Base-by-base conservation (phyloP, 2,888 invertebrate genomes). In the Linyphia triangularis region DNA sequence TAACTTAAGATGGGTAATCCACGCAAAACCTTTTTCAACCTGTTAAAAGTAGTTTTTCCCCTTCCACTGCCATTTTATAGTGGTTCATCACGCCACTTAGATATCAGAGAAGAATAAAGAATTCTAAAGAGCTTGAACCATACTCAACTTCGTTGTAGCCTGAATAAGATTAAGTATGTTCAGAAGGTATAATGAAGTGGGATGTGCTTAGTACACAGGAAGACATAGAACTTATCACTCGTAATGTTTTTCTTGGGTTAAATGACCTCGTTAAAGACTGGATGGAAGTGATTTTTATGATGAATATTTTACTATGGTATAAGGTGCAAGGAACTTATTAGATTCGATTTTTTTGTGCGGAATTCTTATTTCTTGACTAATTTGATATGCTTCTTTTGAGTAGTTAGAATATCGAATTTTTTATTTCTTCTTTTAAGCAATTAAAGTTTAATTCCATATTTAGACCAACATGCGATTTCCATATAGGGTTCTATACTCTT, bases 31-130 rank as follows among this genome's bases (percentile, higher is more conserved):
- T 70, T n/a, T 40, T 26, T 33, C 5, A 4, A 61, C 24, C 59
- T 61, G 24, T n/a, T 59, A 43, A 51, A 70, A 40, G 40, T 51
- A 57, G 30, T 57, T 51, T 43, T 65, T 83, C 19, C 19, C 26
- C 24, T 73, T 22, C 10, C 61, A 24, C 65, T 40, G 40, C 61
- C 22, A 51, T 65, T 84, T 84, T 84, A 84, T 84, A 73, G 67
- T 67, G 57, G 65, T 84, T 75, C 75, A 84, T 65, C 83, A 84
- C 83, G 83, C 83, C 51, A 84, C 73, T 75, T 84, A 65, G 83
- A 75, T 84, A 84, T 84, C 83, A 84, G 33, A 65, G 83, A 59
- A 37, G 57, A 75, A 84, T 65, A 40, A 51, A 33, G 67, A 75
- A 61, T 73, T 57, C 24, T 30, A 51, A 73, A 63, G 57, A 51